phyloP scores from a whole-genome alignment of 2,888 invertebrate genomes.

The Deilephila porcellus region DNA sequence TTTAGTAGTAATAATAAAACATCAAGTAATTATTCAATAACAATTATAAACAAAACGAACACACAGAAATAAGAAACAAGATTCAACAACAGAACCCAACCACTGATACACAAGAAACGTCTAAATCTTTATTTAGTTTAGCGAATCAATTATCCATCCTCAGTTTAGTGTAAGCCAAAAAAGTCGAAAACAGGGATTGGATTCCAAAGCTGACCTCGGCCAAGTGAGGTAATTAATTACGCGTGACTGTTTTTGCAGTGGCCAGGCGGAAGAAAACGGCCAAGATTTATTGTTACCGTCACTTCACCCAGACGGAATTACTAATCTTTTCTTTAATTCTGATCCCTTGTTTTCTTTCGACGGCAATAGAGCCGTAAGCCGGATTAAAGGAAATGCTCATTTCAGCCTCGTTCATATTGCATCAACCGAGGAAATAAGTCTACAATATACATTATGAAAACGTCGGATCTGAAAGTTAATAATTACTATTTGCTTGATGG shows the following conservation, averaged over 20 bases:
- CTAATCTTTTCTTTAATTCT: slow-evolving; percentile 79
- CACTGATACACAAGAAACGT: slow-evolving; percentile 32
- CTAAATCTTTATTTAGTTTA: slow-evolving; percentile 38
- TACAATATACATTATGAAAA: not conserved
- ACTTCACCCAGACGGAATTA: slow-evolving; percentile 66
- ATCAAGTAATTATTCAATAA: not conserved
- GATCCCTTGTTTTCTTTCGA: slow-evolving; percentile 73
- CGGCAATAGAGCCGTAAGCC: slow-evolving; percentile 70
- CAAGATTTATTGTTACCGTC: slow-evolving; percentile 77
- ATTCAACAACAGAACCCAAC: not conserved
- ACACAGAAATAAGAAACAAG: not conserved
- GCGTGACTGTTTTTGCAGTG: slow-evolving; percentile 76
- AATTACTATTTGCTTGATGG: not conserved
- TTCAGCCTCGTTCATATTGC: slow-evolving; percentile 64
- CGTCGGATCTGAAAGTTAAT: not conserved
- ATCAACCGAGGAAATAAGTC: slow-evolving; percentile 49
- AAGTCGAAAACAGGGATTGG: slow-evolving; percentile 78
- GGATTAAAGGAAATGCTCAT: slow-evolving; percentile 69
- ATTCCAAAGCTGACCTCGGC: slow-evolving; percentile 70
- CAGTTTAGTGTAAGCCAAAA: slow-evolving; percentile 67
- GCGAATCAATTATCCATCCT: slow-evolving; percentile 63
- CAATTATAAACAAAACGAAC: not conserved
- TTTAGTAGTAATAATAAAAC: not conserved
- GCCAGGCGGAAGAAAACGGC: slow-evolving; percentile 68
- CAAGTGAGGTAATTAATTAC: slow-evolving; percentile 77